Conservation (phyloP, 2,888 invertebrate species). For the Tanypteryx hageni region DNA sequence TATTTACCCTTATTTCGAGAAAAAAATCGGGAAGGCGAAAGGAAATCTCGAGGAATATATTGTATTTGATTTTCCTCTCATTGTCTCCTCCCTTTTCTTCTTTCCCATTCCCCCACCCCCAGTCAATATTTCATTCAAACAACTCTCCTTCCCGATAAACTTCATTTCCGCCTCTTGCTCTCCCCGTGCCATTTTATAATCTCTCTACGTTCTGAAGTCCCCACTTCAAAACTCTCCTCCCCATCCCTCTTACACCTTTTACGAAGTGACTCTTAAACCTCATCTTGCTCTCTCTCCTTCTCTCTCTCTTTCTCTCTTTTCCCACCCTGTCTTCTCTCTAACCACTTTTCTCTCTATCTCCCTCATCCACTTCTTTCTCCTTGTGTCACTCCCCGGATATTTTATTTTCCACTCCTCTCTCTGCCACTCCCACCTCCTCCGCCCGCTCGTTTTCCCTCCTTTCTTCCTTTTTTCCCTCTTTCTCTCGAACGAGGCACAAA, state of each 20-base stretch:
- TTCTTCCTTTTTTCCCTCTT: background rate
- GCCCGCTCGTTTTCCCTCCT: background rate
- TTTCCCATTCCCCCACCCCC: background rate
- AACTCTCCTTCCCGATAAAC: background rate
- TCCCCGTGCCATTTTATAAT: background rate
- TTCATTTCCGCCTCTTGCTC: background rate
- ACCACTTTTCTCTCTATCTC: background rate
- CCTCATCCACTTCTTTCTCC: background rate
- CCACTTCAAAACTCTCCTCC: background rate
- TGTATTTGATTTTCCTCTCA: background rate
- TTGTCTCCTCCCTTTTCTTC: background rate
- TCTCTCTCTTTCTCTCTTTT: background rate
- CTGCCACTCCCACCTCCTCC: background rate
- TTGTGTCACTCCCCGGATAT: background rate
- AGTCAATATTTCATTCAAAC: background rate
- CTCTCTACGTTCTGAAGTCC: background rate
- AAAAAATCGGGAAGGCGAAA: background rate
- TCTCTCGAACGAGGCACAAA: constrained; percentile 46
- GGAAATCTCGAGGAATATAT: too few relatives aligned
- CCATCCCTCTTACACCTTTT: background rate
- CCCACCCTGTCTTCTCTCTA: background rate
- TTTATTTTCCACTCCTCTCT: background rate
- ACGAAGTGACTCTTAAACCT: background rate
- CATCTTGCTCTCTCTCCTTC: background rate
- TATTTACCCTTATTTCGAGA: too few relatives aligned